phyloP scores from a whole-genome alignment of 2,113 vertebrate species.

The Passerina amoena region DNA sequence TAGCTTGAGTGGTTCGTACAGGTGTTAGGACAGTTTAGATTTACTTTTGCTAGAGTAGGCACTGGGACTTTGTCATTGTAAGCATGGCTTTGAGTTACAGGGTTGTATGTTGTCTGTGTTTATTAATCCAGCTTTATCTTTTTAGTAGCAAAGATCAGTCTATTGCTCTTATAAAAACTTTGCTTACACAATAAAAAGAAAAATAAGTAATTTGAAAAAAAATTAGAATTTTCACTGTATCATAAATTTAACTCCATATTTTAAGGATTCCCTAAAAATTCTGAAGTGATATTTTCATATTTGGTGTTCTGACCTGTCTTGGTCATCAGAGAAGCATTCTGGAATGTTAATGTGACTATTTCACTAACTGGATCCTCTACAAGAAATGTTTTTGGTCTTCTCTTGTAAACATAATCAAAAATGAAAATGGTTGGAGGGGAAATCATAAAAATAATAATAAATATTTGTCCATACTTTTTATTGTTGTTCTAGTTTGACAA shows the following conservation, averaged over 20 bases:
- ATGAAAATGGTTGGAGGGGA: background rate
- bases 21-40: background rate
- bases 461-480: background rate
- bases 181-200: background rate
- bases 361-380: background rate
- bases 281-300: background rate
- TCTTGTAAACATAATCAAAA: background rate
- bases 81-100: background rate
- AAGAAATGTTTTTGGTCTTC: background rate
- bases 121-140: background rate
- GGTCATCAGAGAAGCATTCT: background rate
- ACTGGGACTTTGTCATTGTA: background rate
- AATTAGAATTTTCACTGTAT: background rate
- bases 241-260: background rate
- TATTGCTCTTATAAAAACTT: background rate
- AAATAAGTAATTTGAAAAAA: background rate
- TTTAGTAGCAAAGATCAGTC: background rate
- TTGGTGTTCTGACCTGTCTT: background rate
- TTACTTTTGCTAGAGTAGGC: background rate
- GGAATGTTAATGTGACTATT: background rate
- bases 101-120: rapidly evolving
- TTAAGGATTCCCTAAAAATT: background rate
- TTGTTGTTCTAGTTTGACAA: background rate
- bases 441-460: background rate
- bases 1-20: background rate